Percentiles rank a stretch among this genome's conserved stretches.
Conservation (phyloP, 1,140 invertebrate species). For the Aradophagus sp. region DNA sequence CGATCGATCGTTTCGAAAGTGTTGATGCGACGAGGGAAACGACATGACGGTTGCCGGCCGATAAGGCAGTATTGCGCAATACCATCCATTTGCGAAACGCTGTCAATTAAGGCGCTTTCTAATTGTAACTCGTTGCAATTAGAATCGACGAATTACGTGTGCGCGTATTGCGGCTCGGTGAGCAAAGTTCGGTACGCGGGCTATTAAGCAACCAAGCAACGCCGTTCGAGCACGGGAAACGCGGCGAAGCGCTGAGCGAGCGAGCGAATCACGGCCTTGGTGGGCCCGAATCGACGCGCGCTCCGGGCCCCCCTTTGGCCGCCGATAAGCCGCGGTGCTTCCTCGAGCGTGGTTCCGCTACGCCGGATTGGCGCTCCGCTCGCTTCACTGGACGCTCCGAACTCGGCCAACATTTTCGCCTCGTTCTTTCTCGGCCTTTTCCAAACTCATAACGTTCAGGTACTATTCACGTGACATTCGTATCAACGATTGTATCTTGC, state of each 20-base stretch:
- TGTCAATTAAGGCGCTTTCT: conserved; percentile 72
- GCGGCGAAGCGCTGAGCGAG: no score
- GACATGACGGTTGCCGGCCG: conserved; percentile 7
- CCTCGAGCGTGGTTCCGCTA: conserved; percentile 69
- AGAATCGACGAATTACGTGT: conserved; percentile 67
- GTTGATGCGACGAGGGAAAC: conserved; percentile 22
- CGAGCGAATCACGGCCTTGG: conserved; percentile 64
- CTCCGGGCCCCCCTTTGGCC: conserved; percentile 57
- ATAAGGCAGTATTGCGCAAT: conserved; percentile 56
- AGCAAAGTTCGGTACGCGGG: conserved; percentile 31
- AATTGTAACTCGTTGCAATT: conserved; percentile 69
- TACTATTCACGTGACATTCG: no score
- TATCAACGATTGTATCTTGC: no score
- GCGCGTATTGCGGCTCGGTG: conserved; percentile 30
- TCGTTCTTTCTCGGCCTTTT: no score
- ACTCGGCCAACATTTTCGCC: no score
- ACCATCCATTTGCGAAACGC: conserved; percentile 66
- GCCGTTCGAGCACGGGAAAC: conserved; percentile 45
- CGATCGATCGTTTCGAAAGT: conserved; percentile 35
- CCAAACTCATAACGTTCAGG: no score
- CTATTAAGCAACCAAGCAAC: conserved; percentile 63
- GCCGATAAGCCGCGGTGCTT: conserved; percentile 68
- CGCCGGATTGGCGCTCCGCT: conserved; percentile 11
- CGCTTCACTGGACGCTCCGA: no score
- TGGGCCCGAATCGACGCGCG: conserved; percentile 59